Percentiles rank a stretch among this genome's conserved stretches.
Evolutionary conservation across 1,140 invertebrate species (phyloP).

Genomic region (Drosophila rhopaloa): DNA sequence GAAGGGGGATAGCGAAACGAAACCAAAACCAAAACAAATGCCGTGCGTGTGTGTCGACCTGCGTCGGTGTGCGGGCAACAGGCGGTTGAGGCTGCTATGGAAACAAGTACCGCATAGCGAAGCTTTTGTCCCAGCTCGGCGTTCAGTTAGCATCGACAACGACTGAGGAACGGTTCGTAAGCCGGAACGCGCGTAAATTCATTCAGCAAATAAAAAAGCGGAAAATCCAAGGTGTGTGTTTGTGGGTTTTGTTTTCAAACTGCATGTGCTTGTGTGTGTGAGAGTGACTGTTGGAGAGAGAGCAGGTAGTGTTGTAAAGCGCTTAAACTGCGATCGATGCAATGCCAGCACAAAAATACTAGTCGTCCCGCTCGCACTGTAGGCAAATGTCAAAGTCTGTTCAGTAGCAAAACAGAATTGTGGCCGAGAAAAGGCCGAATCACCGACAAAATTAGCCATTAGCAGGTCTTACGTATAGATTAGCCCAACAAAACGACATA

Average conservation of each 20-base stretch:
- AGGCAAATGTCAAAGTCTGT: slow-evolving; percentile 58
- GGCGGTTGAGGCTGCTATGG: slow-evolving; percentile 51
- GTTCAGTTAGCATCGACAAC: slow-evolving; percentile 66
- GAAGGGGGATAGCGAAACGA: slow-evolving; percentile 23
- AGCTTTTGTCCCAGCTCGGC: slow-evolving; percentile 34
- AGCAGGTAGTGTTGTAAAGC: slow-evolving; percentile 60
- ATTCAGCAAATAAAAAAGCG: slow-evolving; percentile 21
- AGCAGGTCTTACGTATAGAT: slow-evolving; percentile 38
- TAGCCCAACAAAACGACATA: slow-evolving; percentile 34
- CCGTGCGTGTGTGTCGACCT: slow-evolving; percentile 10
- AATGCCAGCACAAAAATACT: not conserved
- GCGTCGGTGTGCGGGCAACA: slow-evolving; percentile 53
- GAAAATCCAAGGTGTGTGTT: slow-evolving; percentile 38
- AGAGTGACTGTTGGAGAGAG: slow-evolving; percentile 1
- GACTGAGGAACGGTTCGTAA: slow-evolving; percentile 66
- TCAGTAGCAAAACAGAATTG: slow-evolving; percentile 58
- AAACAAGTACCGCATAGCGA: not conserved
- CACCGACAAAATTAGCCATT: slow-evolving; percentile 61
- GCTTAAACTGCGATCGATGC: slow-evolving; percentile 30
- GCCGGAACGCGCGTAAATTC: slow-evolving; percentile 49
- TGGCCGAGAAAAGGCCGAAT: slow-evolving; percentile 40
- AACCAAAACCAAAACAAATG: slow-evolving; percentile 39
- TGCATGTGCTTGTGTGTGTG: slow-evolving; percentile 27
- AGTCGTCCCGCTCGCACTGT: slow-evolving; percentile 51
- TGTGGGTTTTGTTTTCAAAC: slow-evolving; percentile 37